These are phyloP conservation scores for Sisor rabdophorus DNA, from an alignment of 2,113 vertebrate genomes.

Conservation along the genomic window DNA sequence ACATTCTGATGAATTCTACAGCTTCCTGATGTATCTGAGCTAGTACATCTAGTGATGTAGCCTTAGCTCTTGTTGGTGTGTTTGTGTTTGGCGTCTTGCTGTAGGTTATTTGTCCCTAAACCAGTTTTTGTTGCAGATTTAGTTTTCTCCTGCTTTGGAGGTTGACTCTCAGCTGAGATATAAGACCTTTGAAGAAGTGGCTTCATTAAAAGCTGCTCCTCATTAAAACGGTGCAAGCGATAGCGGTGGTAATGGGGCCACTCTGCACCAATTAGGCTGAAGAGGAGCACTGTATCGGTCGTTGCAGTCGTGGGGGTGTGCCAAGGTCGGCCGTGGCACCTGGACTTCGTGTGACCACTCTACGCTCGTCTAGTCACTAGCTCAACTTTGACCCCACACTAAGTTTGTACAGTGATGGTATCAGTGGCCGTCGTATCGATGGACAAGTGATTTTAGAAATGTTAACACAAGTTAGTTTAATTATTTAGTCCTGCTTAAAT, in stretches of 20 bases:
- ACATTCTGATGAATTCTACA: neutral
- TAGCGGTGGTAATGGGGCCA: constrained; percentile 42
- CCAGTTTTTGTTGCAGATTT: constrained; percentile 48
- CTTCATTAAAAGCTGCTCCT: constrained; percentile 62
- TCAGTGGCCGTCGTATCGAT: constrained; percentile 15
- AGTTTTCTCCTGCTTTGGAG: constrained; percentile 54
- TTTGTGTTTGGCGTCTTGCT: constrained; percentile 12
- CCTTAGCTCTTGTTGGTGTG: neutral
- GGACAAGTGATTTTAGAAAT: constrained; percentile 2
- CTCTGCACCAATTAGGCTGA: constrained; percentile 53
- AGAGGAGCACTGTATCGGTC: constrained; percentile 28
- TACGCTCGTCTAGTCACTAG: constrained; percentile 34
- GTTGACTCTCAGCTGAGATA: constrained; percentile 51
- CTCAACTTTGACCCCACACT: constrained; percentile 28
- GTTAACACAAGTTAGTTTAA: constrained; percentile 11
- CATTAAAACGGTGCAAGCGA: constrained; percentile 60
- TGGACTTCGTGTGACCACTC: constrained; percentile 20
- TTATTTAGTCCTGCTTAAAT: constrained; percentile 11
- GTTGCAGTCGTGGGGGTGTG: constrained; percentile 32
- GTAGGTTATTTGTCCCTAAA: constrained; percentile 41
- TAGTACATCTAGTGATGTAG: too few species aligned
- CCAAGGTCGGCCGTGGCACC: constrained; percentile 44
- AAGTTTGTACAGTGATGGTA: neutral
- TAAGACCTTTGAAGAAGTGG: constrained; percentile 53
- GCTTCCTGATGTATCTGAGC: neutral